Evolutionary conservation across 2,888 invertebrate genomes (phyloP).

Genomic region (Netelia virgata): DNA sequence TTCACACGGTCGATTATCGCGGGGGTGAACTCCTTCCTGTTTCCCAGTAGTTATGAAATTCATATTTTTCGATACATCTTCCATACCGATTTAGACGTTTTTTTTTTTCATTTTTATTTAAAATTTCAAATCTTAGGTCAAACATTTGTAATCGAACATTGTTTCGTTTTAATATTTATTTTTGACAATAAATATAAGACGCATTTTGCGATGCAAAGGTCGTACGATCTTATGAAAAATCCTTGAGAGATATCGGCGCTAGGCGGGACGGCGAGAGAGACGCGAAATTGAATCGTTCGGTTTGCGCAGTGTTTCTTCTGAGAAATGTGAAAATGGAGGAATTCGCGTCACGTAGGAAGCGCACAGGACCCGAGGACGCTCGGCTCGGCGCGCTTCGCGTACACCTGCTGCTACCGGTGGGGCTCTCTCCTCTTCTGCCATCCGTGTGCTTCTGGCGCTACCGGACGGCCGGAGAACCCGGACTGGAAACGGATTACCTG

Average conservation of each 20-base stretch:
- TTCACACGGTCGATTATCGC: constrained; percentile 34
- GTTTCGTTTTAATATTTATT: not conserved
- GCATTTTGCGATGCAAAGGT: constrained; percentile 9
- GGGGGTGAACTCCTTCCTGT: constrained; percentile 2
- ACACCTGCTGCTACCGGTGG: constrained; percentile 74
- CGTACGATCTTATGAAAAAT: constrained; percentile 2
- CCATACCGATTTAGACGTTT: not conserved
- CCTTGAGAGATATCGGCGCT: not conserved
- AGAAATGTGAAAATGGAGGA: constrained; percentile 71
- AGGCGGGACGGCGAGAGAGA: not conserved
- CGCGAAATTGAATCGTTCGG: constrained; percentile 60
- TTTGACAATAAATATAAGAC: not conserved
- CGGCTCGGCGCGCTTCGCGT: constrained; percentile 66
- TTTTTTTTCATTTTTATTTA: not conserved
- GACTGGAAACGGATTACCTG: constrained; percentile 14
- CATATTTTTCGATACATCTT: constrained; percentile 15
- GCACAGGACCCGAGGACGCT: constrained; percentile 54
- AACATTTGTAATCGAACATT: no score
- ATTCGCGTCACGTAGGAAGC: constrained; percentile 78
- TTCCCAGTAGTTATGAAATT: constrained; percentile 21
- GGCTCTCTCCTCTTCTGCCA: constrained; percentile 30
- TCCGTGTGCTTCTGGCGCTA: constrained; percentile 57
- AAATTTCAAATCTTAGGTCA: no score
- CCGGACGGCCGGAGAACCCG: constrained; percentile 37
- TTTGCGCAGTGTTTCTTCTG: constrained; percentile 60